Evolutionary conservation across 2,888 invertebrate genomes (phyloP).

Genomic region (Trichogramma dendrolimi): DNA sequence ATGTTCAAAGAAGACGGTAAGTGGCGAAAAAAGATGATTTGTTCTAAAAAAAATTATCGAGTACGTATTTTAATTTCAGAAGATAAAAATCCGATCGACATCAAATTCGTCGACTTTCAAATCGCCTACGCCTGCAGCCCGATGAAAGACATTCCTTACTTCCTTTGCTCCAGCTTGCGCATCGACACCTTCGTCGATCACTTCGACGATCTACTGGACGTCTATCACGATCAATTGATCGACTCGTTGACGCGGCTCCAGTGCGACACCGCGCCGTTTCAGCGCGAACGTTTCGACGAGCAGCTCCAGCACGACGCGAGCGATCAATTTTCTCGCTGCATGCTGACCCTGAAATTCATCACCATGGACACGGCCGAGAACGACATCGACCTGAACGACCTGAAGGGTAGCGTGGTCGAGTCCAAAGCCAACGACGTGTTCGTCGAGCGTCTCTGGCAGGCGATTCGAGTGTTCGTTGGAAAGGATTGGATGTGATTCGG

Average conservation of each 20-base stretch:
- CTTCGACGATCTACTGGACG: constrained; percentile 8
- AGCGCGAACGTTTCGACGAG: constrained; percentile 27
- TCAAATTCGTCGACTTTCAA: constrained; percentile 5
- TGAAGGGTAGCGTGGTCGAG: too few relatives aligned
- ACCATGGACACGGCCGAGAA: neutral
- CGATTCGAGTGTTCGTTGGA: too few relatives aligned
- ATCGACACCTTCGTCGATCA: neutral
- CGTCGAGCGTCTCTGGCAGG: too few relatives aligned
- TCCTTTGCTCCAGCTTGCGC: neutral
- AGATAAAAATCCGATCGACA: neutral
- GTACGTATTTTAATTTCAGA: neutral
- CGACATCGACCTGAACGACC: neutral
- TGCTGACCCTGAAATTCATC: too few relatives aligned
- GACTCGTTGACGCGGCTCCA: neutral
- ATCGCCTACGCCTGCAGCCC: neutral
- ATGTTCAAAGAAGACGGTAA: neutral
- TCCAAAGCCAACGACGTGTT: too few relatives aligned
- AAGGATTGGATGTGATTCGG: neutral
- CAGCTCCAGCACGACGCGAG: constrained; percentile 32
- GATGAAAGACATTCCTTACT: constrained; percentile 2
- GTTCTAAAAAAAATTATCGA: neutral
- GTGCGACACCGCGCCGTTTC: neutral
- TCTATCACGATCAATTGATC: constrained; percentile 1
- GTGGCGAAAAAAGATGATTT: too few relatives aligned
- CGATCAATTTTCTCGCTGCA: constrained; percentile 30